Conservation (phyloP, 2,113 vertebrate species). For the Bujurquina vittata region DNA sequence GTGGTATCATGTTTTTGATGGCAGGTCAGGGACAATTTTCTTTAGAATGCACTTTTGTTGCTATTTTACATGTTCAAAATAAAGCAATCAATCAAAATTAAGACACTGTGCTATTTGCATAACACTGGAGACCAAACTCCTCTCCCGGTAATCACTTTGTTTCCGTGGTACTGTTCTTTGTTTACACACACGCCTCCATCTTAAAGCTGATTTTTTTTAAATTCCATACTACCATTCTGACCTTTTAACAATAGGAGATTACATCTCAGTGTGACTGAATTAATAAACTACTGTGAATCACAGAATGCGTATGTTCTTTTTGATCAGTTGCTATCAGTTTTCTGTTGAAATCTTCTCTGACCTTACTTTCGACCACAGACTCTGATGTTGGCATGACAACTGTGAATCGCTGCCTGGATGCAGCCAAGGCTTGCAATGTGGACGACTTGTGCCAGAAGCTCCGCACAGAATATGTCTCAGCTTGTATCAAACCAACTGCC, state of each 20-base stretch:
- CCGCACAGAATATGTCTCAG: constrained; percentile 89
- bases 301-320: neutral
- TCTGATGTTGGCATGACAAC: constrained; percentile 76
- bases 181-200: neutral
- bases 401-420: constrained; percentile 91
- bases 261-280: constrained; percentile 9
- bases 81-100: neutral
- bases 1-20: too few relatives aligned
- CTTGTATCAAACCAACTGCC: constrained; percentile 83
- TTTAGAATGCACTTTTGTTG: too few relatives aligned
- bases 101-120: neutral
- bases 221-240: neutral
- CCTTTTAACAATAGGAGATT: neutral
- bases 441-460: constrained; percentile 89
- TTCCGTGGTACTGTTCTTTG: neutral
- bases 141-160: neutral
- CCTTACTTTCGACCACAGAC: constrained; percentile 66
- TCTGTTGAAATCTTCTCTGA: constrained; percentile 21
- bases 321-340: neutral
- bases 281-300: neutral
- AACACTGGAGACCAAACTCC: neutral
- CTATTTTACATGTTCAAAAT: neutral
- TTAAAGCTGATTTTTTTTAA: neutral
- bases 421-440: constrained; percentile 89
- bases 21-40: too few relatives aligned